Conservation (phyloP, 2,888 invertebrate genomes). For the Capitulum mitella region DNA sequence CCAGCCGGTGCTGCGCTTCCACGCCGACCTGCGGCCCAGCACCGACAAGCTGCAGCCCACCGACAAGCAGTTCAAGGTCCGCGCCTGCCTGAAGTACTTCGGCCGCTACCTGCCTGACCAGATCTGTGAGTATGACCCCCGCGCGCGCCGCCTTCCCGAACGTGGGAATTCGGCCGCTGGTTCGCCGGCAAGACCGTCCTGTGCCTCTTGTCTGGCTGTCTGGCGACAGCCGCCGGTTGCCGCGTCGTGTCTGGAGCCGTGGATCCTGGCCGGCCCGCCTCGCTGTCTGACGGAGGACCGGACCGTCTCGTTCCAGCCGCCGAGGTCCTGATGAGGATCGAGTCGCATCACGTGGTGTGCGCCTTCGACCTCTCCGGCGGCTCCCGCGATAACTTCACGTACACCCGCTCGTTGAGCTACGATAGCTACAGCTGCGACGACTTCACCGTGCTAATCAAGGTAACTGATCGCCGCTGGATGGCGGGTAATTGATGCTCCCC, state of each 20-base stretch:
- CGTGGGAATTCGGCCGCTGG: too few relatives aligned
- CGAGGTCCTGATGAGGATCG: neutral
- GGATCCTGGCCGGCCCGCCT: too few relatives aligned
- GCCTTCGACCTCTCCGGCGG: conserved; percentile 17
- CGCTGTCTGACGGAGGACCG: too few relatives aligned
- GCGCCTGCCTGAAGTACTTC: conserved; percentile 23
- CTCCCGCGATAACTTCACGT: conserved; percentile 2
- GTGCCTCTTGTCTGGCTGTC: too few relatives aligned
- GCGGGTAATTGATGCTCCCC: too few relatives aligned
- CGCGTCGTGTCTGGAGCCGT: too few relatives aligned
- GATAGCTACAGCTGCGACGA: conserved; percentile 3
- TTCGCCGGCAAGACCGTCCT: too few relatives aligned
- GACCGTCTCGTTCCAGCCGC: neutral
- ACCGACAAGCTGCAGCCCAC: conserved; percentile 76
- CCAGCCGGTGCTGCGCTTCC: conserved; percentile 46
- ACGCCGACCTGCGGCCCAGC: conserved; percentile 73
- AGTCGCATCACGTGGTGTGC: neutral
- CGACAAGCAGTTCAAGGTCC: conserved; percentile 43
- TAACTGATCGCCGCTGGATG: neutral
- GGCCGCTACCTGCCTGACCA: conserved; percentile 9
- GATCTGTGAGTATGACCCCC: neutral
- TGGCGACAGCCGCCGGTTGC: too few relatives aligned
- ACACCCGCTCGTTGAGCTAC: neutral
- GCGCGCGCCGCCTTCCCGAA: too few relatives aligned
- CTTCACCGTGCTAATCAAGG: conserved; percentile 2